Evolutionary conservation across 2,888 invertebrate genomes (phyloP).

Genomic region (Aricia artaxerxes): DNA sequence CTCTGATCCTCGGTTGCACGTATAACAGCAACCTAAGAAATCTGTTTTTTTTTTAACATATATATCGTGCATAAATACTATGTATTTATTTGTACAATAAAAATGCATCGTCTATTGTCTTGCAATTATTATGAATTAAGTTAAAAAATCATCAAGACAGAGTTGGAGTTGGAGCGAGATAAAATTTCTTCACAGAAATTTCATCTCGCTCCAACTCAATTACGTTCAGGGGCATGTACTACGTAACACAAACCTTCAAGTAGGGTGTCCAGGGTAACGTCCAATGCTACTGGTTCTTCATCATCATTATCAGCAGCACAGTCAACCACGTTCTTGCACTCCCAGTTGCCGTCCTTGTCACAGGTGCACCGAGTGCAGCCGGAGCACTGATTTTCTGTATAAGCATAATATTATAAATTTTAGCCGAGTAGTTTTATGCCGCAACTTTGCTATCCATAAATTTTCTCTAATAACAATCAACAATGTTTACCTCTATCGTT

Average conservation of each 20-base stretch:
- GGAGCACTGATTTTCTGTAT: constrained; percentile 58
- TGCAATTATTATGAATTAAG: too few species aligned
- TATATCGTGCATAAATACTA: too few species aligned
- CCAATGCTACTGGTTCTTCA: constrained; percentile 35
- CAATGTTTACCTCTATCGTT: too few species aligned
- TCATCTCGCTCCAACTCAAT: neutral
- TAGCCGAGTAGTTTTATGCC: neutral
- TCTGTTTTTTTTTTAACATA: too few species aligned
- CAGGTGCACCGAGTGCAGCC: constrained; percentile 63
- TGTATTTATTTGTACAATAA: too few species aligned
- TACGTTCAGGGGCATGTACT: too few species aligned
- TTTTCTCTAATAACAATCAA: too few species aligned
- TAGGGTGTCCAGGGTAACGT: constrained; percentile 46
- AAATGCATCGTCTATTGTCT: too few species aligned
- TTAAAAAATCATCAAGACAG: too few species aligned
- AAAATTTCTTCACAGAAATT: neutral
- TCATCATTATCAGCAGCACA: constrained; percentile 47
- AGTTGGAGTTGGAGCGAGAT: too few species aligned
- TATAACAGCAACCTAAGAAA: neutral
- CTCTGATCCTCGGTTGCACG: neutral
- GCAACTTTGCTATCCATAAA: too few species aligned
- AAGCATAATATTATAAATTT: neutral
- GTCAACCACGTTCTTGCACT: constrained; percentile 48
- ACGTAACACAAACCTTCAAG: constrained; percentile 45
- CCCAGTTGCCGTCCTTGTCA: constrained; percentile 51